A percentile compares a stretch with the other conserved stretches of the same genome.
These are phyloP conservation scores for Sminthopsis crassicaudata DNA, from an alignment of 2,113 vertebrate species.

Conservation along the genomic window DNA sequence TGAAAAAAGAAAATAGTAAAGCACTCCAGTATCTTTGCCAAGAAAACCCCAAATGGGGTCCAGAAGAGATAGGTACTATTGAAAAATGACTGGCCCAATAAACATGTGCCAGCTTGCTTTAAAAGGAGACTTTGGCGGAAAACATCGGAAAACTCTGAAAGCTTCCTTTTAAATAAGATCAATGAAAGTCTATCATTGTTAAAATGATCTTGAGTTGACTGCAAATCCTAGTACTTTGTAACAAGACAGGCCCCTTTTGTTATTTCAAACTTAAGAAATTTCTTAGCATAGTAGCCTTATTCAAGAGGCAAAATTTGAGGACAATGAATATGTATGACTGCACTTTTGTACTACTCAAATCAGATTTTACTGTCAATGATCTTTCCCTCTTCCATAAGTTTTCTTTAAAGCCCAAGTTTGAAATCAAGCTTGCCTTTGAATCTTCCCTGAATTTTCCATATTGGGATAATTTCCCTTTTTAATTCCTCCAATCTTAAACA, in stretches of 20 bases:
- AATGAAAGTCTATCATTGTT: slow-evolving; percentile 28
- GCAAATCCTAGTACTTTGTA: not conserved
- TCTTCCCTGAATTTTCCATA: not conserved
- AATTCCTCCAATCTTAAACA: not conserved
- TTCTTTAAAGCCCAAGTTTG: not conserved
- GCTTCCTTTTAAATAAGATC: not conserved
- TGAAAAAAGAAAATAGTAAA: not conserved
- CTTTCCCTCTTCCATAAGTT: not conserved
- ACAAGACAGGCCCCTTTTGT: not conserved
- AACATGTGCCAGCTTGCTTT: not conserved
- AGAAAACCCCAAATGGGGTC: not conserved
- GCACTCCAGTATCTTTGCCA: not conserved
- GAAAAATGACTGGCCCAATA: not conserved
- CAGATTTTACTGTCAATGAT: not conserved
- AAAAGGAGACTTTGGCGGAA: not conserved
- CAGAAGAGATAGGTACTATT: not conserved
- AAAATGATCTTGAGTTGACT: slow-evolving; percentile 3
- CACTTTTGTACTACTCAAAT: not conserved
- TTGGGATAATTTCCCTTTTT: not conserved
- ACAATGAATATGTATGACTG: not conserved
- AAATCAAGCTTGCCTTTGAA: not conserved
- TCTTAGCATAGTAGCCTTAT: slow-evolving; percentile 16
- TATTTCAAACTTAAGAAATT: not conserved
- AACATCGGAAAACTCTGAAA: not conserved
- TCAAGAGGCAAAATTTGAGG: not conserved